Evolutionary conservation across 37 sponge, comb jelly and placozoan species (phyloP).

Genomic region (Aplysina aerophoba): DNA sequence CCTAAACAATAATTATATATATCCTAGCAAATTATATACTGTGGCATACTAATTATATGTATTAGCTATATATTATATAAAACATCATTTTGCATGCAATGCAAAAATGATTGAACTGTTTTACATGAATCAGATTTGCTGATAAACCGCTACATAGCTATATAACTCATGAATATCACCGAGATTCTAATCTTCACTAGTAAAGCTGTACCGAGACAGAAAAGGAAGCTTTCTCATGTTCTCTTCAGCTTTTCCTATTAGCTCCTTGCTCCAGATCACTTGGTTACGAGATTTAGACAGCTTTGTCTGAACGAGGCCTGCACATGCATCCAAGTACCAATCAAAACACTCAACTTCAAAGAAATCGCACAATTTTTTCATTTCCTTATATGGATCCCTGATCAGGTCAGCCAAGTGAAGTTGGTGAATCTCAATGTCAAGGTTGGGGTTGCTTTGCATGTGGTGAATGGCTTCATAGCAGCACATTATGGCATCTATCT

Average conservation of each 20-base stretch:
- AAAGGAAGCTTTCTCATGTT: not conserved
- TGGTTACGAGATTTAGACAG: not conserved
- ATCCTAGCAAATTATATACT: too few species aligned
- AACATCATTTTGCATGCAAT: too few species aligned
- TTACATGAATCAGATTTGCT: too few species aligned
- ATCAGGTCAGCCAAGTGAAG: slow-evolving; percentile 6
- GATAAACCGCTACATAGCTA: too few species aligned
- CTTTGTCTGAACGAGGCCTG: not conserved
- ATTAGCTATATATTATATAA: too few species aligned
- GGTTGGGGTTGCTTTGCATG: not conserved
- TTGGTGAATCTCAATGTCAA: not conserved
- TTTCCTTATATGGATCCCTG: not conserved
- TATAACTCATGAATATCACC: too few species aligned
- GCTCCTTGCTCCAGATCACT: not conserved
- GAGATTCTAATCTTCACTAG: too few species aligned
- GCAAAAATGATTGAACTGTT: too few species aligned
- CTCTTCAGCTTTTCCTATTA: not conserved
- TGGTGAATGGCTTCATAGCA: not conserved
- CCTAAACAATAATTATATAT: too few species aligned
- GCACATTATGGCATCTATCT: not conserved
- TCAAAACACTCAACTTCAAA: not conserved
- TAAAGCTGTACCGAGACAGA: not conserved
- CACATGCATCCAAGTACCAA: slow-evolving; percentile 1
- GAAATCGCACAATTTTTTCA: not conserved
- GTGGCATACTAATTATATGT: too few species aligned